Conservation (phyloP, 2,113 vertebrate species). For the Hucho hucho region DNA sequence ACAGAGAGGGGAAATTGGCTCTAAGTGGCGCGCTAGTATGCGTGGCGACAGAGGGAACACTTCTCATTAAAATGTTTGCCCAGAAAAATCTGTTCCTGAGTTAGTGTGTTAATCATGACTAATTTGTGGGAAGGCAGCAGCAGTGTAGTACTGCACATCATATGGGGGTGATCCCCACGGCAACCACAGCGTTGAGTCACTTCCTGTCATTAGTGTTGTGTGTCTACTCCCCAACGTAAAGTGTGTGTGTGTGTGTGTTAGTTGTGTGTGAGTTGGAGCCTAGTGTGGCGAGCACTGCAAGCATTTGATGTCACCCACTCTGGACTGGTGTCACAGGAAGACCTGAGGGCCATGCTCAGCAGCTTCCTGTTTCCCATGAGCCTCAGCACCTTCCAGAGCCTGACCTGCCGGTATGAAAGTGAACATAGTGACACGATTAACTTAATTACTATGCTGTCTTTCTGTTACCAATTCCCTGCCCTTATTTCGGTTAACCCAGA, state of each 20-base stretch:
- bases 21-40: constrained; percentile 71
- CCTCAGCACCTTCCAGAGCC: constrained; percentile 69
- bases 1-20: constrained; percentile 63
- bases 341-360: constrained; percentile 74
- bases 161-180: constrained; percentile 64
- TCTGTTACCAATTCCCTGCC: no score
- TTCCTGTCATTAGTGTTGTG: constrained; percentile 21
- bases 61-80: constrained; percentile 77
- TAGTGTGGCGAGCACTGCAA: constrained; percentile 67
- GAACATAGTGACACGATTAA: no score
- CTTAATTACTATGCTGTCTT: neutral
- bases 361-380: constrained; percentile 73
- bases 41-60: constrained; percentile 66
- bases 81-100: constrained; percentile 72
- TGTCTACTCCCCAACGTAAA: constrained; percentile 7
- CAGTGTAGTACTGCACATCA: constrained; percentile 27
- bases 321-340: constrained; percentile 72
- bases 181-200: constrained; percentile 57
- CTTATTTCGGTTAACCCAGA: no score
- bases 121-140: constrained; percentile 62
- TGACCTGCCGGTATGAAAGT: constrained; percentile 72
- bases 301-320: constrained; percentile 65
- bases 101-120: constrained; percentile 74
- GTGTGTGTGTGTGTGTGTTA: constrained; percentile 14
- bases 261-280: constrained; percentile 41